Evolutionary conservation across 2,113 vertebrate genomes (phyloP), one percentile per base, ranked within the genome.

Genomic region (Bungarus multicinctus): DNA sequence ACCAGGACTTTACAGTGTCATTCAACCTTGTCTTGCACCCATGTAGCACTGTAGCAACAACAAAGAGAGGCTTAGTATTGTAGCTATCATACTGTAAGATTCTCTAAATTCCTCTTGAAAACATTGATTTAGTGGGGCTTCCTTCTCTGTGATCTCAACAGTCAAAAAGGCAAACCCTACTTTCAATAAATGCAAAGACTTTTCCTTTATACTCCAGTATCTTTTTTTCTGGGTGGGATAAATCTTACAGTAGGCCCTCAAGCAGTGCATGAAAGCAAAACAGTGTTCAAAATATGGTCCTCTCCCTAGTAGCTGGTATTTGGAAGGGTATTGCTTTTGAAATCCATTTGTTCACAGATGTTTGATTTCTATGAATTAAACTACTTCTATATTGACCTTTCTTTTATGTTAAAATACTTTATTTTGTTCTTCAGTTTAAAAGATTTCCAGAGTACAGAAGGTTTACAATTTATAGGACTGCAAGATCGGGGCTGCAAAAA

Each of bases 101-200:
- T 18, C 18, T 81, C 18, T 81, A 22, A 22, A 18, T 43, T 81
- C 69, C 18, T 81, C 7, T 9, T 81, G 74, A 81, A 34, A 43
- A 22, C 74, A 9, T 43, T 81, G 74, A 9, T 81, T 22, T 81
- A 8, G 16, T 20, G 16, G 5, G n/a, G n/a, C 6, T 39, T 81
- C 69, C 34, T 81, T 20, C 34, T 81, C 34, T 45, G 5, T 12
- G 53, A 54, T 27, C n/a, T 85, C 16, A 39, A 50, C 50, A 8
- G 22, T 39, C 4, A 53, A n/a, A 11, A 22, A 54, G 45, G 0
- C 3, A 4, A 4, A 0, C 1, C 0, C 4, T 5, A 2, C 6
- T 20, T 43, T 30, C 25, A 58, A 50, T 25, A 43, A 81, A 43
- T n/a, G 4, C 47, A 11, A 45, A 58, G 23, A 22, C 1, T 55